Evolutionary conservation across 2,797 vertebrate genomes (phyloP).

Genomic region (Syngnathus rostellatus): DNA sequence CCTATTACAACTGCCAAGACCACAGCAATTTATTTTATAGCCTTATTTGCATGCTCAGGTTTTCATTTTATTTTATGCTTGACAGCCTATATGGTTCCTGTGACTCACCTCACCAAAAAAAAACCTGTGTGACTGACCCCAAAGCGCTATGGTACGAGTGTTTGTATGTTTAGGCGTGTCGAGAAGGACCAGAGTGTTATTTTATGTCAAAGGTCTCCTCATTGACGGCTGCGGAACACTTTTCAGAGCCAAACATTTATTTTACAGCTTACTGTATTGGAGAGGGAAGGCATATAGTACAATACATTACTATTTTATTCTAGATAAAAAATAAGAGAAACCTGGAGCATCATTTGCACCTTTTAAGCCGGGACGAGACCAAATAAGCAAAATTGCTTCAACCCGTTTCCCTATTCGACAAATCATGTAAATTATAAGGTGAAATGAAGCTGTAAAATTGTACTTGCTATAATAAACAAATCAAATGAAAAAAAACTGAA

Average conservation of each 20-base stretch:
- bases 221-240: slow-evolving; percentile 18
- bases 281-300: slow-evolving; percentile 1
- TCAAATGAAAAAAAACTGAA: not conserved
- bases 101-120: slow-evolving; percentile 33
- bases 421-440: too few relatives aligned
- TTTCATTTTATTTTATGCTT: slow-evolving; percentile 37
- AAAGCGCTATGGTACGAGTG: slow-evolving; percentile 34
- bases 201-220: slow-evolving; percentile 44
- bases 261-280: slow-evolving; percentile 8
- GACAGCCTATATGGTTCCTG: slow-evolving; percentile 31
- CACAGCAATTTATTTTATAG: slow-evolving; percentile 41
- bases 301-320: slow-evolving; percentile 5
- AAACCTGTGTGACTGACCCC: slow-evolving; percentile 27
- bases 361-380: not conserved
- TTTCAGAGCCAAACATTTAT: slow-evolving; percentile 17
- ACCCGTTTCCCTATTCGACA: too few relatives aligned
- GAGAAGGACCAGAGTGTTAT: slow-evolving; percentile 36
- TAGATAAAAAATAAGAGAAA: not conserved
- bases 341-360: not conserved
- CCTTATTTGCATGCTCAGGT: slow-evolving; percentile 44
- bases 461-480: too few relatives aligned
- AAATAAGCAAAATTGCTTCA: too few relatives aligned
- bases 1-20: slow-evolving; percentile 33
- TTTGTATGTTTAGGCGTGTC: slow-evolving; percentile 37
- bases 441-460: too few relatives aligned